Base-by-base conservation (phyloP, 2,113 vertebrate genomes). In the Tragelaphus scriptus region DNA sequence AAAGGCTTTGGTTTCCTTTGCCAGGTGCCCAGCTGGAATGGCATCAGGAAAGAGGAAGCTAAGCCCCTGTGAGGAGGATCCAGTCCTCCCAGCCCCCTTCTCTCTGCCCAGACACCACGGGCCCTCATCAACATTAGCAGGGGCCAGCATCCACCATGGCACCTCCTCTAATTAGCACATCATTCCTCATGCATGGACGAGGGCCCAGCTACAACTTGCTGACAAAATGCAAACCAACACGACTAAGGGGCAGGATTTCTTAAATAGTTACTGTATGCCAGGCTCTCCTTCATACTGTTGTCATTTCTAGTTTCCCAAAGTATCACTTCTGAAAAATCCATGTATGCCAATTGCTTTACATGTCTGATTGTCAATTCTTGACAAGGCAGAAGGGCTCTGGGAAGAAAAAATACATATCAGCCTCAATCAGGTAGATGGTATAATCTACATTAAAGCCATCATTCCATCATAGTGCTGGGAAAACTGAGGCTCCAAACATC, bases 11-110 rank as follows among this genome's bases (percentile, higher is more conserved):
- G 32, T 77, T 82, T 89, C 40, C 17, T 93, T 44, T 86, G 82
- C 77, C 93, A 93, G 90, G 51, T 91, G 92, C 80, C 53, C 93
- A 93, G 89, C 88, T 96, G 82, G 77, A 91, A 79, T 11, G 36
- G 36, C 94, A 86, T 59, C 55, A 16, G 77, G 49, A 94, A 94
- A 15, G 11, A 19, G 49, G 7, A 77, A 81, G 56, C 32, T 47
- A 68, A 10, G n/a, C 68, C 40, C 79, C n/a, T 0, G 1, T 12
- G 32, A 65, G 56, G 19, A 59, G 36, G 51, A 10, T 23, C 3
- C 13, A 12, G 47, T 30, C 68, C 28, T 47, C n/a, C 47, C 49
- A 32, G 68, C 11, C 68, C 61, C 36, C n/a, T 25, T 6, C 10
- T 86, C 75, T 80, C 89, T 85, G 80, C 68, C 82, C 63, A 90